These are phyloP conservation scores for Terrapene triunguis DNA, from an alignment of 2,113 vertebrate species.

Conservation along the genomic window DNA sequence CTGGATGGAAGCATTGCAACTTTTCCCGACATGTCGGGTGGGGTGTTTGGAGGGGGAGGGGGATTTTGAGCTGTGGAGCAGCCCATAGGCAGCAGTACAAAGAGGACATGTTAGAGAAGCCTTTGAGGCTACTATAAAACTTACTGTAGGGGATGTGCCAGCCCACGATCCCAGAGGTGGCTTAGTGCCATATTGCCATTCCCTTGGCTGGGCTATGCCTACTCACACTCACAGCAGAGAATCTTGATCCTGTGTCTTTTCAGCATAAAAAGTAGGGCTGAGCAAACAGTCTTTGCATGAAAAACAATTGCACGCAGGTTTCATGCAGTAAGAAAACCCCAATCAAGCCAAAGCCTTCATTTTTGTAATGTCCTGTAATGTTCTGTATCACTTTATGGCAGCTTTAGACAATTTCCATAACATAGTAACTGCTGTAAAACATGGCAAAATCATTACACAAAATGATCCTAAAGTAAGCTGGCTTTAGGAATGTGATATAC, in stretches of 20 bases:
- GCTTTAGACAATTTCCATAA: slow-evolving; percentile 54
- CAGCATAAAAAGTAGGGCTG: slow-evolving; percentile 51
- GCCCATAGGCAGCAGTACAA: background rate
- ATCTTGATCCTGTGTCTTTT: slow-evolving; percentile 36
- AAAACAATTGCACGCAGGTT: slow-evolving; percentile 56
- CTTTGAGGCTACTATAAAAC: background rate
- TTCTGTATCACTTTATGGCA: slow-evolving; percentile 45
- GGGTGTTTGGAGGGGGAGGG: too few relatives aligned
- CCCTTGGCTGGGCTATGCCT: background rate
- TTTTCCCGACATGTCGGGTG: too few relatives aligned
- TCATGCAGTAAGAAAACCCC: slow-evolving; percentile 17
- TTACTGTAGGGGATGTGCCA: background rate
- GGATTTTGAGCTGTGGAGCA: background rate
- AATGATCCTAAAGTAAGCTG: slow-evolving; percentile 50
- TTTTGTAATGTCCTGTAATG: slow-evolving; percentile 46
- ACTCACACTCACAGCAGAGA: background rate
- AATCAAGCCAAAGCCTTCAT: slow-evolving; percentile 14
- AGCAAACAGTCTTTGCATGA: slow-evolving; percentile 51
- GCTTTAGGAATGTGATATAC: slow-evolving; percentile 27
- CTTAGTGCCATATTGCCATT: background rate
- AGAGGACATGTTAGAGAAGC: background rate
- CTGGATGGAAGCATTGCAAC: too few relatives aligned
- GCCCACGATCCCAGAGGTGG: background rate
- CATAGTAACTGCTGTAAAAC: slow-evolving; percentile 64
- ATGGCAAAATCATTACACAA: slow-evolving; percentile 47